Base-by-base conservation (phyloP, 2,113 vertebrate genomes). In the Erythrolamprus reginae region DNA sequence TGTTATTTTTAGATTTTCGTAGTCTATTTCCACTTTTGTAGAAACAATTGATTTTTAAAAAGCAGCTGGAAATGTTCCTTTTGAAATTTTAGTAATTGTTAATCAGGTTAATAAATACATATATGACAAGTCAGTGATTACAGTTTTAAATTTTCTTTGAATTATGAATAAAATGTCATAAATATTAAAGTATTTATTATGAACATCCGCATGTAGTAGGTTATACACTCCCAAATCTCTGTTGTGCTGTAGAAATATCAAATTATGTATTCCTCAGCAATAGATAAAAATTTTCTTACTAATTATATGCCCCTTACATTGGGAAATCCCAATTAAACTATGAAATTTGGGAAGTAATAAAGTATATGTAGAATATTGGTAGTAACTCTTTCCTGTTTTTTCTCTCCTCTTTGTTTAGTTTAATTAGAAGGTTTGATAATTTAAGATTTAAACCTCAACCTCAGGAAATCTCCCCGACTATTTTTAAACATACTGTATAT, bases 21-120 rank as follows among this genome's bases (percentile, higher is more conserved):
- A 51, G 5, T n/a, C 17, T 94, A 92, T 95, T 92, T 89, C 92
- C 33, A 21, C 50, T 42, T 85, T 48, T 19, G 21, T 33, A 90
- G 88, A 95, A 93, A 92, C 87, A 51, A 94, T 88, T 82, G 90
- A 53, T 70, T 52, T 45, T 28, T 48, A 50, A 86, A 52, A 47
- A 65, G 17, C 45, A 23, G 10, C 10, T 42, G 52, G 52, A 84
- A 84, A 13, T 42, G 24, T 38, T 33, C 10, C 28, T 84, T 87
- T 87, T 53, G 10, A 47, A 45, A 58, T 6, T 3, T 48, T 42
- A 45, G 23, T 92, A 77, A 19, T 23, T 77, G 70, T 42, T 42
- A 77, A 77, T 77, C 33, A 42, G 70, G 7, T 82, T n/a, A 24
- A 56, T 24, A 28, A 55, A 23, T 53, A 83, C 52, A 92, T 93